Evolutionary conservation across 2,888 invertebrate species (phyloP).

Genomic region (Lasioglossum lativentre): DNA sequence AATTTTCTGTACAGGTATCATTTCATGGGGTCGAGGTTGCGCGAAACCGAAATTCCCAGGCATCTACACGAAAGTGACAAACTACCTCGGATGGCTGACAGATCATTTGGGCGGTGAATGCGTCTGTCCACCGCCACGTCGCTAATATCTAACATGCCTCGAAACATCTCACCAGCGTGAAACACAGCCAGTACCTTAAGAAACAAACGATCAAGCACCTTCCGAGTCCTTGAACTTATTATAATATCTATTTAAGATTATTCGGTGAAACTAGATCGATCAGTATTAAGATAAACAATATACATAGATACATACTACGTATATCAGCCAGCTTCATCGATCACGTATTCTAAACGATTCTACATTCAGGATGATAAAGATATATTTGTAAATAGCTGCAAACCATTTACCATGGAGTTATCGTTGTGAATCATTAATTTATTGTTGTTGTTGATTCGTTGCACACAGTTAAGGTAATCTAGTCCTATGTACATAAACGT

Average conservation of each 20-base stretch:
- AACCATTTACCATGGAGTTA: constrained; percentile 21
- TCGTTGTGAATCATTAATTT: constrained; percentile 53
- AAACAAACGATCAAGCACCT: background rate
- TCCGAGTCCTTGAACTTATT: background rate
- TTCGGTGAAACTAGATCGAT: constrained; percentile 16
- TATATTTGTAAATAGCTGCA: constrained; percentile 43
- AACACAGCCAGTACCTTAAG: background rate
- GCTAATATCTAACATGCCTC: constrained; percentile 9
- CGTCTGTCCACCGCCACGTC: constrained; percentile 84
- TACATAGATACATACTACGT: background rate
- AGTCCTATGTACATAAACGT: constrained; percentile 72
- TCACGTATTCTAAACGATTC: background rate
- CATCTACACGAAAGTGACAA: constrained; percentile 87
- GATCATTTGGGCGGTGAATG: constrained; percentile 86
- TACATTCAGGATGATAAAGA: background rate
- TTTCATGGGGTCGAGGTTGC: constrained; percentile 92
- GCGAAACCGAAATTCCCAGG: constrained; percentile 88
- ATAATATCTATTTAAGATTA: constrained; percentile 10
- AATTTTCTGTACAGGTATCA: constrained; percentile 86
- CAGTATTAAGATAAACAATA: constrained; percentile 47
- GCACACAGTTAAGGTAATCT: constrained; percentile 66
- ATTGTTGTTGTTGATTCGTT: constrained; percentile 43
- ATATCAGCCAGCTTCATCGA: background rate
- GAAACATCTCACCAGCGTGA: background rate
- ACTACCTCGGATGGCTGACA: constrained; percentile 87